Conservation (phyloP, 2,888 invertebrate genomes). For the Tethea ocularis region DNA sequence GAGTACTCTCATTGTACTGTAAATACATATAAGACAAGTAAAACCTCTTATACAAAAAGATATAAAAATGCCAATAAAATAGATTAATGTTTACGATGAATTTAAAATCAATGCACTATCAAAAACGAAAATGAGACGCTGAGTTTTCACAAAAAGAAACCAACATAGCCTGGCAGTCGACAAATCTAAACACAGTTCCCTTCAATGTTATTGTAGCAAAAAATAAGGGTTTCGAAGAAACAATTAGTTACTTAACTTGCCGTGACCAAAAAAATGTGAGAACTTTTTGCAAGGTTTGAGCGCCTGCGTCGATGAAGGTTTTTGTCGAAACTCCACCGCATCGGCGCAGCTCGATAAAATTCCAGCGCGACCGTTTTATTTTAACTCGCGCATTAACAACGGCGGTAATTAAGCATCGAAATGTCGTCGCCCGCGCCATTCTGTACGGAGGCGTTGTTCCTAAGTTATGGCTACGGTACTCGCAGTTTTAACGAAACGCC, state of each 20-base stretch:
- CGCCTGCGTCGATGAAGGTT: constrained; percentile 32
- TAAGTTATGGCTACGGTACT: constrained; percentile 59
- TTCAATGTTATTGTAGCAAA: background rate
- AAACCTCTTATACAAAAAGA: too few relatives aligned
- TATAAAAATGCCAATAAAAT: too few relatives aligned
- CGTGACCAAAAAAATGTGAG: constrained; percentile 2
- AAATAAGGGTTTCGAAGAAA: constrained; percentile 8
- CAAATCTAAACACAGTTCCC: background rate
- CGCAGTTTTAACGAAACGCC: constrained; percentile 23
- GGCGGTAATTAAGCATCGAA: constrained; percentile 75
- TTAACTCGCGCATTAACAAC: constrained; percentile 64
- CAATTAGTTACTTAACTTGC: constrained; percentile 9
- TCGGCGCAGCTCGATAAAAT: constrained; percentile 59
- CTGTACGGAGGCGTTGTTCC: constrained; percentile 56
- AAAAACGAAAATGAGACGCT: background rate
- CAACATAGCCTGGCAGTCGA: too few relatives aligned
- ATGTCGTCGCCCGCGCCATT: constrained; percentile 51
- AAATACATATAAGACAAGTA: too few relatives aligned
- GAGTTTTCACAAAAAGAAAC: background rate
- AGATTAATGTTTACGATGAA: too few relatives aligned
- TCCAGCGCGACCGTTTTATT: constrained; percentile 63
- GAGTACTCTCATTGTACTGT: too few relatives aligned
- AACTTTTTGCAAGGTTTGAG: constrained; percentile 17
- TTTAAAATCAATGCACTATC: too few relatives aligned
- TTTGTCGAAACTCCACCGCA: constrained; percentile 16